Evolutionary conservation across 2,797 vertebrate genomes (phyloP).

Genomic region (Anabacerthia variegaticeps): DNA sequence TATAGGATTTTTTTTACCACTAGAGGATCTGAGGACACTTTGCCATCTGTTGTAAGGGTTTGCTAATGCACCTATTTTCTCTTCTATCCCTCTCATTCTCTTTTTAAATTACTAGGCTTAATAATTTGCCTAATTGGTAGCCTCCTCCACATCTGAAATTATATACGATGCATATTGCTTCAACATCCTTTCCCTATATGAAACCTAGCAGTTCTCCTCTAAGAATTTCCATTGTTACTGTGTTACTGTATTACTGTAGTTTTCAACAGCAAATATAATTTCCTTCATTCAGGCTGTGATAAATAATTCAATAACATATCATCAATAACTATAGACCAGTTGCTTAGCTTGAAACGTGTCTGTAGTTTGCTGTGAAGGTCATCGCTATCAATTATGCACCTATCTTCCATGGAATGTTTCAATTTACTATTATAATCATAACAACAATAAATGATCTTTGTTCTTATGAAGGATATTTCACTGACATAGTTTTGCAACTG

Average conservation of each 20-base stretch:
- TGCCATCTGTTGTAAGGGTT: conserved; percentile 78
- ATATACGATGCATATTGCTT: not conserved
- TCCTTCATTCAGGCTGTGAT: conserved; percentile 70
- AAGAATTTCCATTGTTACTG: conserved; percentile 57
- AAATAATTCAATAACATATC: conserved; percentile 81
- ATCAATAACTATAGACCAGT: conserved; percentile 78
- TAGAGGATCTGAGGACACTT: conserved; percentile 74
- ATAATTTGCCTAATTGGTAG: conserved; percentile 75
- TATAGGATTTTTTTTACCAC: conserved; percentile 3
- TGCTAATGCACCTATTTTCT: conserved; percentile 73
- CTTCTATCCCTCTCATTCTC: not conserved
- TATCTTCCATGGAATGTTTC: conserved; percentile 40
- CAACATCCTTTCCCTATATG: not conserved
- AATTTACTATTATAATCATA: conserved; percentile 47
- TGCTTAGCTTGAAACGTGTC: conserved; percentile 72
- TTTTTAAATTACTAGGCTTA: conserved; percentile 71
- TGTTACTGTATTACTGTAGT: conserved; percentile 11
- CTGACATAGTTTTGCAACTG: not conserved
- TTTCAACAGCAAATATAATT: conserved; percentile 71
- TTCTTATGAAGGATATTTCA: not conserved
- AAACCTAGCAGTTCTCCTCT: conserved; percentile 40
- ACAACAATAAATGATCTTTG: conserved; percentile 3
- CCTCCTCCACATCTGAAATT: conserved; percentile 38
- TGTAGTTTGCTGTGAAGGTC: conserved; percentile 68
- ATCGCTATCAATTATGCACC: conserved; percentile 66